Conservation (phyloP, 1,140 invertebrate genomes). For the Rhopalosiphum padi region DNA sequence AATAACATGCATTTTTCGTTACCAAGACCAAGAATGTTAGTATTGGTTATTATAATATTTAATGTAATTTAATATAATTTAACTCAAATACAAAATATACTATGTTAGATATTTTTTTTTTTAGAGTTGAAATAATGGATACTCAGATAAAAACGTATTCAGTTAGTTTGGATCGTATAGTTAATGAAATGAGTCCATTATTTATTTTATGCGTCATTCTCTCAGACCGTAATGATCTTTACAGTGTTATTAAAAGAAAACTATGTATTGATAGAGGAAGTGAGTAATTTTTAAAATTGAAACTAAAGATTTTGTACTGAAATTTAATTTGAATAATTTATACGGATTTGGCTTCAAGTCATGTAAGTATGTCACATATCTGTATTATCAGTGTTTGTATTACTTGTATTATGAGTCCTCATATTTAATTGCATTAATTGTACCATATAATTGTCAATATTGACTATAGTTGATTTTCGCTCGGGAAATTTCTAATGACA, state of each 20-base stretch:
- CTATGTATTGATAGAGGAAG: constrained; percentile 75
- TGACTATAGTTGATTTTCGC: too few relatives aligned
- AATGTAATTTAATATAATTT: neutral
- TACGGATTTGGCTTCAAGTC: too few relatives aligned
- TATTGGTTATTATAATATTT: neutral
- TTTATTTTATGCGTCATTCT: constrained; percentile 36
- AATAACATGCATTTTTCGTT: constrained; percentile 31
- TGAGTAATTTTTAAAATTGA: neutral
- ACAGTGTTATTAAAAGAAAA: constrained; percentile 85
- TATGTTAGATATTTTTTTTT: constrained; percentile 27
- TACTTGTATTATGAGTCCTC: too few relatives aligned
- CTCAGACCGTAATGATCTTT: constrained; percentile 75
- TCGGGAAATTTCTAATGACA: too few relatives aligned
- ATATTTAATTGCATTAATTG: neutral
- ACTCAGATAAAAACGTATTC: neutral
- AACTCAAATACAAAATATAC: neutral
- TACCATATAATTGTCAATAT: too few relatives aligned
- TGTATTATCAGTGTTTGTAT: neutral
- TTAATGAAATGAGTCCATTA: neutral
- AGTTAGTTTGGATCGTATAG: neutral
- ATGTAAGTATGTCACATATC: neutral
- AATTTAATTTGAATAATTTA: neutral
- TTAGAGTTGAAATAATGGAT: neutral
- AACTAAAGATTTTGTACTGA: neutral
- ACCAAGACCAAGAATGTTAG: constrained; percentile 47